Conservation (phyloP, 1,140 invertebrate genomes). For the Caenorhabditis brenneri region DNA sequence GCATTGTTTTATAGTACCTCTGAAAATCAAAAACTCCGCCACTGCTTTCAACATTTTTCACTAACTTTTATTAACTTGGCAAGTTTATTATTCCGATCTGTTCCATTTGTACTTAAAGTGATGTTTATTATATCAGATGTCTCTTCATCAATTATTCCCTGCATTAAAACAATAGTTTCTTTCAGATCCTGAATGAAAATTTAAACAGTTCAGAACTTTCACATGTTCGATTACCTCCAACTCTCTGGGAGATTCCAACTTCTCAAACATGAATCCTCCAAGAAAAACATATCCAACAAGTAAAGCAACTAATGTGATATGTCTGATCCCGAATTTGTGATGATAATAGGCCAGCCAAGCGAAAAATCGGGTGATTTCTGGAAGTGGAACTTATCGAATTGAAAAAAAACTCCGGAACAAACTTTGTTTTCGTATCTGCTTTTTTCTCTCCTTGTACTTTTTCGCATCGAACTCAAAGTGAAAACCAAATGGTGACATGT, state of each 20-base stretch:
- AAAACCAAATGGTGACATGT: constrained; percentile 52
- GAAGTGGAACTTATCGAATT: neutral
- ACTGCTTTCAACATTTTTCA: neutral
- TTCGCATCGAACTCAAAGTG: constrained; percentile 53
- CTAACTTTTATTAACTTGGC: constrained; percentile 41
- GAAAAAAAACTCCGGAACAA: neutral
- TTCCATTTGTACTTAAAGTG: constrained; percentile 33
- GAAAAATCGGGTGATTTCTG: constrained; percentile 48
- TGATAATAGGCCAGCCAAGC: constrained; percentile 47
- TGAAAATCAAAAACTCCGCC: neutral
- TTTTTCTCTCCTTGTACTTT: constrained; percentile 46
- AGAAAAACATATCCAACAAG: constrained; percentile 46
- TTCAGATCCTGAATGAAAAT: constrained; percentile 26
- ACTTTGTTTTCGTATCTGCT: constrained; percentile 43
- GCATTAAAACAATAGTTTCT: constrained; percentile 48
- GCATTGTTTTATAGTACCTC: constrained; percentile 50
- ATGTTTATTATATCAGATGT: constrained; percentile 46
- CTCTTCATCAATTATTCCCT: constrained; percentile 43
- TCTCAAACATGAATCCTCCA: constrained; percentile 46
- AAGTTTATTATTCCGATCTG: constrained; percentile 25
- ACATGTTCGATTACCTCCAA: neutral
- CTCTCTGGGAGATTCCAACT: constrained; percentile 45
- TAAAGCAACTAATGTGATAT: constrained; percentile 35
- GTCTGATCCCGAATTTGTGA: constrained; percentile 54
- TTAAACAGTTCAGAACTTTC: neutral